Base-by-base conservation (phyloP, 2,113 vertebrate species). In the Vidua macroura region DNA sequence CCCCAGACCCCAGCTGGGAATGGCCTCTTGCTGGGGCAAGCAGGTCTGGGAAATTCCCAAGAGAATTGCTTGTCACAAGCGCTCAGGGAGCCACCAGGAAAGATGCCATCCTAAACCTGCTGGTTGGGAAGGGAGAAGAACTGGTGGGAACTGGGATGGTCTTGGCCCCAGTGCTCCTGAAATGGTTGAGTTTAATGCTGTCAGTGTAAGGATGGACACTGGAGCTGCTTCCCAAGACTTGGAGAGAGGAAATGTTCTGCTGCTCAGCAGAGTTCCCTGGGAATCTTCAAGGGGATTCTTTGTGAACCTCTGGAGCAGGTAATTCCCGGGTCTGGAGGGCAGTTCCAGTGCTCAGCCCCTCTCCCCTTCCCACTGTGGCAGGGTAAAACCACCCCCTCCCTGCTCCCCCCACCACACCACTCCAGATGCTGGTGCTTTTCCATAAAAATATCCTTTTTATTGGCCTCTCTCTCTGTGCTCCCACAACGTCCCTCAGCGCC, bases 391-490 rank as follows among this genome's bases (percentile, higher is more conserved):
- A 15, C 7, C n/a, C 11, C 6, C 6, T 52, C 21, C n/a, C 46
- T 17, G 4, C 13, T n/a, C 15, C 15, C 11, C 16, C 5, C 31
- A 9, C 2, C 9, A 25, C 39, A 46, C 9, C 49, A 51, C 41
- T 62, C 33, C 9, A 23, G 13, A 67, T 58, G 27, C 43, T 31
- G 16, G 8, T 16, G 13, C 12, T 69, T 59, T 43, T 24, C 13
- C 11, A 22, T 9, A 63, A 74, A 73, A 64, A 20, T 31, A 12
- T 91, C 43, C 11, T 44, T n/a, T 95, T 96, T 93, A 94, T 94
- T 94, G 5, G 7, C 43, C 1, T 23, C 37, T 33, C 3, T 7
- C 70, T 18, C 0, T 0, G 31, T 10, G 55, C 17, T 87, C 59
- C 52, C 30, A 4, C 46, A 49, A 2, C 0, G 0, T 41, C 69